Conservation (phyloP, 2,113 vertebrate genomes). For the Choloepus hoffmanni region DNA sequence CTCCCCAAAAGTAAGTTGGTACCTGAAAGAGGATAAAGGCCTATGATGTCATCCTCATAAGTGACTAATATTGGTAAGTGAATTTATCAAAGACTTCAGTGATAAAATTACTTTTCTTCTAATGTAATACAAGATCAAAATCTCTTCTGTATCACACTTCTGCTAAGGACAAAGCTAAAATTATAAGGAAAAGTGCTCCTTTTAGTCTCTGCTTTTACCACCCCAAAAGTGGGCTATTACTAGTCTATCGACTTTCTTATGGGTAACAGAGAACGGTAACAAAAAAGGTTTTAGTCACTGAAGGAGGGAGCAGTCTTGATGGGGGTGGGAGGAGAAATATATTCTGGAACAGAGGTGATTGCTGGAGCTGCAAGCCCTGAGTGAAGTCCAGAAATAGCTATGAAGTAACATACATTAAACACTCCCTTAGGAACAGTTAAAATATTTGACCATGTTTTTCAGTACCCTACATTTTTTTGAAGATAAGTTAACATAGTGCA, state of each 20-base stretch:
- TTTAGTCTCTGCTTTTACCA: not conserved
- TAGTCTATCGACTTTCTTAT: not conserved
- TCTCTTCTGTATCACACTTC: not conserved
- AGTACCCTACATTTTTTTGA: not conserved
- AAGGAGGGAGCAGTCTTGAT: not conserved
- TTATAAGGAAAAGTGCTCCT: not conserved
- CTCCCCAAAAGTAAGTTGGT: not conserved
- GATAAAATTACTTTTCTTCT: not conserved
- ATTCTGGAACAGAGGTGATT: not conserved
- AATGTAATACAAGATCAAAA: not conserved
- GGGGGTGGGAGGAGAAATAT: rapidly evolving
- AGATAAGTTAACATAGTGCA: not conserved
- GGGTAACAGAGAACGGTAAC: not conserved
- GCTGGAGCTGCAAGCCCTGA: not conserved
- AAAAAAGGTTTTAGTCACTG: not conserved
- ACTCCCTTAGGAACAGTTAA: not conserved
- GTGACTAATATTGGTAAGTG: not conserved
- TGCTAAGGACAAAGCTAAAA: not conserved
- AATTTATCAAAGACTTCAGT: not conserved
- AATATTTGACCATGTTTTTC: not conserved
- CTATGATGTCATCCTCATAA: not conserved
- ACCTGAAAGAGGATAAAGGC: not conserved
- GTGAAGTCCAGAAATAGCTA: not conserved
- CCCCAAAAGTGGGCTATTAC: not conserved
- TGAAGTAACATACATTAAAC: not conserved